Conservation (phyloP, 2,888 invertebrate species). For the Carpatolechia fugitivella region DNA sequence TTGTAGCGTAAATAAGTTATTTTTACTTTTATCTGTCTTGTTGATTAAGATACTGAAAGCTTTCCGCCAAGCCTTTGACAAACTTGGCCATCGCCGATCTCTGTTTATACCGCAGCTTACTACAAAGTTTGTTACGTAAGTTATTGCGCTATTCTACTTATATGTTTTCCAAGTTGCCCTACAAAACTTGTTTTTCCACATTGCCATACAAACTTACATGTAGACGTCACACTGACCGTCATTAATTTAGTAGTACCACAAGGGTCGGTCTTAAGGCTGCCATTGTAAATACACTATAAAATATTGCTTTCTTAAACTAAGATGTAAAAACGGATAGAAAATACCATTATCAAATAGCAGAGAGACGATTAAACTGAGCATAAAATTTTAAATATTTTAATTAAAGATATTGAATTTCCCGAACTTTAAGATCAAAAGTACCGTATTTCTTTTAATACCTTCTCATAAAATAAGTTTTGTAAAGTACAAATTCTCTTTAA, state of each 20-base stretch:
- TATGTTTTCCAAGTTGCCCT: slow-evolving; percentile 8
- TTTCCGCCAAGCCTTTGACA: not conserved
- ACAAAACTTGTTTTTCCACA: slow-evolving; percentile 6
- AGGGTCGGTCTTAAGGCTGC: slow-evolving; percentile 24
- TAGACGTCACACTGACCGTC: slow-evolving; percentile 24
- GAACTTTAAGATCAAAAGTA: too few species aligned
- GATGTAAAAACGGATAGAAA: not conserved
- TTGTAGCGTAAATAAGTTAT: not conserved
- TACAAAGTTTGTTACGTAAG: slow-evolving; percentile 6
- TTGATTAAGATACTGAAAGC: not conserved
- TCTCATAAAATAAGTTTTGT: too few species aligned
- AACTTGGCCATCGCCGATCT: not conserved
- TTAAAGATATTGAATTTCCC: too few species aligned
- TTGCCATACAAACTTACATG: not conserved
- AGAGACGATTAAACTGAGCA: too few species aligned
- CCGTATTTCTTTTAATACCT: too few species aligned
- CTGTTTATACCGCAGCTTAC: not conserved
- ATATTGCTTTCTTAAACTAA: slow-evolving; percentile 20
- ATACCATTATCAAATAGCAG: too few species aligned
- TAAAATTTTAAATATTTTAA: too few species aligned
- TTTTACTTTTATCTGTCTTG: too few species aligned
- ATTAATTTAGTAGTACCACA: slow-evolving; percentile 24
- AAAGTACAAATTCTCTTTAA: too few species aligned
- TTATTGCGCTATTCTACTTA: slow-evolving; percentile 10
- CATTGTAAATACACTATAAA: slow-evolving; percentile 25